Evolutionary conservation across 2,797 vertebrate species (phyloP).

Genomic region (Hoplostethus mediterraneus): DNA sequence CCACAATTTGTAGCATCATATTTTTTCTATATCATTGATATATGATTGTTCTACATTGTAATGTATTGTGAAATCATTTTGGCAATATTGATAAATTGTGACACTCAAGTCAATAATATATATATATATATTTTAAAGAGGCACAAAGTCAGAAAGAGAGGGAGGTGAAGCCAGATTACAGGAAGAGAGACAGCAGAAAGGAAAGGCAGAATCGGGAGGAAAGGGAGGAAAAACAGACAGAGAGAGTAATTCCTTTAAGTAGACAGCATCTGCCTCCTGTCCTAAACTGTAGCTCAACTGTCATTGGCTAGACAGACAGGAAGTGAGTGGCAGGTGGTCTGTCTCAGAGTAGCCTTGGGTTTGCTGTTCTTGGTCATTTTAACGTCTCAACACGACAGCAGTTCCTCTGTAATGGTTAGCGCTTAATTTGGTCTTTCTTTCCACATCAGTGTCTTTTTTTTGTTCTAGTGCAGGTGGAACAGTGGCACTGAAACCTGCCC

Average conservation of each 20-base stretch:
- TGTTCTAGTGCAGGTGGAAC: too few relatives aligned
- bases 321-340: conserved; percentile 51
- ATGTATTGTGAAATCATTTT: not conserved
- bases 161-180: too few relatives aligned
- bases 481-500: too few relatives aligned
- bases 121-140: not conserved
- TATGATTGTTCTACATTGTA: not conserved
- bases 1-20: not conserved
- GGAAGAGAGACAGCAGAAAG: conserved; percentile 11
- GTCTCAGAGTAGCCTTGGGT: conserved; percentile 26
- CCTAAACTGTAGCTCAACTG: conserved; percentile 59
- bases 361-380: conserved; percentile 36
- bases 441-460: too few relatives aligned
- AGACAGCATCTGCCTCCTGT: conserved; percentile 63
- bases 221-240: conserved; percentile 20
- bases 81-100: not conserved
- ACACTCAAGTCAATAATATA: not conserved
- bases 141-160: too few relatives aligned
- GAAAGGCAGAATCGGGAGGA: conserved; percentile 26
- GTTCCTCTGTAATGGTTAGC: conserved; percentile 5
- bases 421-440: too few relatives aligned
- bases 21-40: not conserved
- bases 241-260: conserved; percentile 56
- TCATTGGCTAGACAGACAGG: conserved; percentile 61
- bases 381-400: conserved; percentile 20